Percentiles rank a stretch among this genome's conserved stretches.
These are phyloP conservation scores for Dione vanillae DNA, from an alignment of 2,888 invertebrate genomes.

Conservation along the genomic window DNA sequence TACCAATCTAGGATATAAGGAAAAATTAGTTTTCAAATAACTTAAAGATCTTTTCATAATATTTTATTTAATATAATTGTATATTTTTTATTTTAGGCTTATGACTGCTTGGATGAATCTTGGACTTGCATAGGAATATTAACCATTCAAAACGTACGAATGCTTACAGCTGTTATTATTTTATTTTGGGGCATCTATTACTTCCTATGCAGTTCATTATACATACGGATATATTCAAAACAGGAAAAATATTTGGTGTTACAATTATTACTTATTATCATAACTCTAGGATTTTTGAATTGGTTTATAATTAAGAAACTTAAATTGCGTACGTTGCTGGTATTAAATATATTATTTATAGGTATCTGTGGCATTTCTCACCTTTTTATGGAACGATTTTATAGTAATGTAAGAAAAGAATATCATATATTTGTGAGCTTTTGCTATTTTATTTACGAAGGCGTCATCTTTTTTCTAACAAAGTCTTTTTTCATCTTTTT, in stretches of 20 bases:
- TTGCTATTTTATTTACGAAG: conserved; percentile 31
- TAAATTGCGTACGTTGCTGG: conserved; percentile 58
- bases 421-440: neutral
- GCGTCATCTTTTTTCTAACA: neutral
- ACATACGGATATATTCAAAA: conserved; percentile 60
- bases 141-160: conserved; percentile 63
- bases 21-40: too few relatives aligned
- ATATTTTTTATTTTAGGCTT: conserved; percentile 64
- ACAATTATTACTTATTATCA: conserved; percentile 56
- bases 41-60: too few relatives aligned
- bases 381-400: conserved; percentile 47
- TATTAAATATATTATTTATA: conserved; percentile 60
- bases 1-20: too few relatives aligned
- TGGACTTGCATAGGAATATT: conserved; percentile 65
- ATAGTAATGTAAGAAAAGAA: conserved; percentile 48
- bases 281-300: conserved; percentile 58
- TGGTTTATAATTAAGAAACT: conserved; percentile 58
- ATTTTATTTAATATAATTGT: too few relatives aligned
- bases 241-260: conserved; percentile 51
- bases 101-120: conserved; percentile 67
- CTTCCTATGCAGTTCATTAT: conserved; percentile 67
- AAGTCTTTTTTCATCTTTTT: conserved; percentile 48
- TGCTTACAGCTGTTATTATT: conserved; percentile 54
- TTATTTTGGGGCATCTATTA: conserved; percentile 64
- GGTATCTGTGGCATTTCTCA: conserved; percentile 57